Percentiles rank a stretch among this genome's conserved stretches.
Evolutionary conservation across 2,888 invertebrate genomes (phyloP).

Genomic region (Drosophila ustulata): DNA sequence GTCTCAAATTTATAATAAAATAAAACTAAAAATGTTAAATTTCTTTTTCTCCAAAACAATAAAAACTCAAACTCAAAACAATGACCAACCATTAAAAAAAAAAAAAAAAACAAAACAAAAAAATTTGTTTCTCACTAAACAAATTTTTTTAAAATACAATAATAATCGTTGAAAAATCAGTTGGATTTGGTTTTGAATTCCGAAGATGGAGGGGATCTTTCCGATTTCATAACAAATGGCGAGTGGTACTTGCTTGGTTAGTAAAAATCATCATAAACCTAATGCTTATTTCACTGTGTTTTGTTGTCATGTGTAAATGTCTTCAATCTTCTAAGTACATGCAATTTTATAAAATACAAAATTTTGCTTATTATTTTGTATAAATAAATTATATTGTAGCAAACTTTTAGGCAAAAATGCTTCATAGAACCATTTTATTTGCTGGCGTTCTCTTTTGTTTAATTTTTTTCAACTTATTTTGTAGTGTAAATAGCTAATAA

Average conservation of each 20-base stretch:
- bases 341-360: conserved; percentile 21
- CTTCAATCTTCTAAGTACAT: conserved; percentile 33
- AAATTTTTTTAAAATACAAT: conserved; percentile 53
- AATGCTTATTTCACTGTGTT: conserved; percentile 68
- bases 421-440: conserved; percentile 58
- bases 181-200: conserved; percentile 98
- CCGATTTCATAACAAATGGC: conserved; percentile 99
- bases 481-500: conserved; percentile 38
- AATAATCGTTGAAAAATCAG: conserved; percentile 86
- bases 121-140: conserved; percentile 57
- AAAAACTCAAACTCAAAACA: conserved; percentile 67
- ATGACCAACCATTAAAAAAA: conserved; percentile 61
- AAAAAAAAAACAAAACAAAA: conserved; percentile 24
- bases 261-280: conserved; percentile 83
- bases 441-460: conserved; percentile 31
- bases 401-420: conserved; percentile 44
- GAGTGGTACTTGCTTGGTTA: conserved; percentile 99
- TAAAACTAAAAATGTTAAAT: conserved; percentile 70
- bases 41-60: conserved; percentile 69
- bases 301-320: conserved; percentile 72
- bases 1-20: conserved; percentile 47
- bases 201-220: conserved; percentile 96
- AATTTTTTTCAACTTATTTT: conserved; percentile 11
- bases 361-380: conserved; percentile 34
- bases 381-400: conserved; percentile 29